Conservation (phyloP, 1,140 invertebrate species). For the Helicoverpa zea region DNA sequence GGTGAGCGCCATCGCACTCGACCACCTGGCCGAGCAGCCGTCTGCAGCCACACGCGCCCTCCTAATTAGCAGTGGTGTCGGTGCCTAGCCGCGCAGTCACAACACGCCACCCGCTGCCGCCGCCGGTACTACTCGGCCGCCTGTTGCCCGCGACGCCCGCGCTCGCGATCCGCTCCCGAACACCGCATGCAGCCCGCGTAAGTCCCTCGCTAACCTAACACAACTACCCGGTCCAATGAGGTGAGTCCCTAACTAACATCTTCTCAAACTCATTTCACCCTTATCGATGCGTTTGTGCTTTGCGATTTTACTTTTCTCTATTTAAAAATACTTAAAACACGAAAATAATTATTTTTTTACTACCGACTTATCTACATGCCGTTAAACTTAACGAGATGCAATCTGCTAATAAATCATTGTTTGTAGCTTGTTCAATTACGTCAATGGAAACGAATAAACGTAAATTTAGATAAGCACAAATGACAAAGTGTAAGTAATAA, state of each 20-base stretch:
- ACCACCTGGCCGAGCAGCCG: constrained; percentile 12
- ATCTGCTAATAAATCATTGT: constrained; percentile 30
- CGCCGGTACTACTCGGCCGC: constrained; percentile 46
- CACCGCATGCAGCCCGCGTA: constrained; percentile 54
- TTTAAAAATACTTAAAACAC: not conserved
- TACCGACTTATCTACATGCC: constrained; percentile 14
- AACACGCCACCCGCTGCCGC: constrained; percentile 32
- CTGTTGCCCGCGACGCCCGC: constrained; percentile 54
- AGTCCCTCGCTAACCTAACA: constrained; percentile 47
- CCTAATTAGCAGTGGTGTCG: constrained; percentile 47
- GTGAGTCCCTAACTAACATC: constrained; percentile 59
- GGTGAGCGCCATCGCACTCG: constrained; percentile 51
- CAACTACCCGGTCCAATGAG: constrained; percentile 70
- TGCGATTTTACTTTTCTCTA: constrained; percentile 24
- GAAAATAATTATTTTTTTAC: constrained; percentile 7
- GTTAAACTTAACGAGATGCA: constrained; percentile 32
- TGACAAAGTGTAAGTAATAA: constrained; percentile 33
- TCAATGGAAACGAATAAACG: constrained; percentile 40
- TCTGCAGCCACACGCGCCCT: constrained; percentile 32
- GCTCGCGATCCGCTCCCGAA: constrained; percentile 34
- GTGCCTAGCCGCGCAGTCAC: constrained; percentile 38
- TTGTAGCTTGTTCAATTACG: not conserved
- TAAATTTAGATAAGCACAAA: constrained; percentile 28
- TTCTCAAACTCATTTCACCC: constrained; percentile 9
- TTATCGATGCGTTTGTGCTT: constrained; percentile 24